Base-by-base conservation (phyloP, 2,113 vertebrate genomes). In the Chaenogobius annularis region DNA sequence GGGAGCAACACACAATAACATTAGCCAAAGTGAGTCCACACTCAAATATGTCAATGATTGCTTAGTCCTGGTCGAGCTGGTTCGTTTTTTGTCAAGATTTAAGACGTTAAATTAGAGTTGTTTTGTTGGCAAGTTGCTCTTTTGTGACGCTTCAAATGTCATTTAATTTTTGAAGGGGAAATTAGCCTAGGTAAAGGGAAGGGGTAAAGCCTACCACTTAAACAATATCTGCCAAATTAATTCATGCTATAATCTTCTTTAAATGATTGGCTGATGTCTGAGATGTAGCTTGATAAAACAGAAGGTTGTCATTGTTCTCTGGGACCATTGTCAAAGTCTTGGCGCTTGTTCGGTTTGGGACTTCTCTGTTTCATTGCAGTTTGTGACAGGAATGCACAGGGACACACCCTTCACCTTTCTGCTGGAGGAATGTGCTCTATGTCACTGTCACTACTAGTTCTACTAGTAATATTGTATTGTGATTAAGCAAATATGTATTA, bases 1-100 rank as follows among this genome's bases (percentile, higher is more conserved):
- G 98, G 98, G 98, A 99, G 84, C 97, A 98, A 88, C 94, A 98
- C 58, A 99, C 98, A 0, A 93, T 96, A 83, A 96, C 94, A 0
- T 84, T 99, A 17, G 90, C 55, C 89, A 96, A 94, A 92, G 98
- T 96, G 89, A 94, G 94, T 71, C 0, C 22, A 15, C n/a, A 58
- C 35, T 15, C n/a, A 5, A 10, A 52, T 26, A 62, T 26, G 12
- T 26, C 20, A 52, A 3, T 7, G 3, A 54, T 54, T 5, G 3
- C 47, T 48, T 48, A 50, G 47, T 50, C 15, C 15, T 50, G 47
- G 1, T 13, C 6, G 4, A 50, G 47, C 47, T 19, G 15, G 47
- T 50, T 50, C 6, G 47, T 6, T 48, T 48, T 17, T 50, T 7
- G 15, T 19, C 17, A 10, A n/a, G 50, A 54, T 54, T 54, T 54